Conservation (phyloP, 2,797 vertebrate genomes). For the Argyrosomus regius region DNA sequence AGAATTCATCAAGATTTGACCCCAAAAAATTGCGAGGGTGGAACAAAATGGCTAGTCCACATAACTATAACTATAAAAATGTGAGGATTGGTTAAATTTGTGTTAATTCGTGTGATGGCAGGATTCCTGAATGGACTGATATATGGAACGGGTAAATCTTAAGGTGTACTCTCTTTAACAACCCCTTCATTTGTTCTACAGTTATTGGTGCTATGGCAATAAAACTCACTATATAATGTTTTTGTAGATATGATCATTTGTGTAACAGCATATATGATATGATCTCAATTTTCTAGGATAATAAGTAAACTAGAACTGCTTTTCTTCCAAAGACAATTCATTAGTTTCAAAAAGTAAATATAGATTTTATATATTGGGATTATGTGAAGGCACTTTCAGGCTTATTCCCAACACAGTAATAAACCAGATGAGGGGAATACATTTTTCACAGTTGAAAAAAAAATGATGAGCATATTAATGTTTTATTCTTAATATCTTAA, state of each 20-base stretch:
- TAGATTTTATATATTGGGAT: background rate
- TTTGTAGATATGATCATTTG: background rate
- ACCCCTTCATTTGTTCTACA: too few species aligned
- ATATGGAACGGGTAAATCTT: background rate
- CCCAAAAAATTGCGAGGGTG: background rate
- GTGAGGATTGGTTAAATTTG: background rate
- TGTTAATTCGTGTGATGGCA: background rate
- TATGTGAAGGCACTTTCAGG: conserved; percentile 72
- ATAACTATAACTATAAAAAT: background rate
- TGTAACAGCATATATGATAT: background rate
- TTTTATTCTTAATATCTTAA: background rate
- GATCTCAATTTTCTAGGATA: background rate
- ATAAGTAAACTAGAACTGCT: background rate
- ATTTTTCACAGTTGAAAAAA: conserved; percentile 33
- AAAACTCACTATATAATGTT: background rate
- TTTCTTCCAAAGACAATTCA: background rate
- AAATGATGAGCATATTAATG: conserved; percentile 17
- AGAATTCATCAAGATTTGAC: background rate
- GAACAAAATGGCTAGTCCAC: background rate
- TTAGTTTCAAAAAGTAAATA: too few species aligned
- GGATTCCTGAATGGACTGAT: conserved; percentile 10
- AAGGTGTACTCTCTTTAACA: background rate
- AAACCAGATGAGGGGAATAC: conserved; percentile 67
- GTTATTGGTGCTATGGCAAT: background rate
- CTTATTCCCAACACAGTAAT: conserved; percentile 65